phyloP scores from a whole-genome alignment of 2,113 vertebrate species.

The Albula goreensis region DNA sequence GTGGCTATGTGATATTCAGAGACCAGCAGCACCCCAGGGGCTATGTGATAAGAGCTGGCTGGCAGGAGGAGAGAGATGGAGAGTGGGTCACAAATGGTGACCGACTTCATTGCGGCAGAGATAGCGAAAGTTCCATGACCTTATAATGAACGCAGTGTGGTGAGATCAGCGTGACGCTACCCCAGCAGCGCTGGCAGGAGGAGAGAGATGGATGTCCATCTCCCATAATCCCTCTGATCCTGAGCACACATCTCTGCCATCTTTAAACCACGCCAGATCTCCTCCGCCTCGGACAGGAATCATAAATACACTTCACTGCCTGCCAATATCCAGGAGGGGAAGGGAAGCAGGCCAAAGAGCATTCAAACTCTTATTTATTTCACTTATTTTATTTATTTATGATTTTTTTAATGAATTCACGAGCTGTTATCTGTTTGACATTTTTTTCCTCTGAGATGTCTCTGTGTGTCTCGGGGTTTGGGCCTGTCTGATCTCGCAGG shows the following conservation, averaged over 20 bases:
- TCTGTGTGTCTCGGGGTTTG: constrained; percentile 45
- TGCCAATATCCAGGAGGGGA: constrained; percentile 25
- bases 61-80: too few species aligned
- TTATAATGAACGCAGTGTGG: background rate
- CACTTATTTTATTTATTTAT: background rate
- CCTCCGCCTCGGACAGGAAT: constrained; percentile 17
- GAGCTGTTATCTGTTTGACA: constrained; percentile 5
- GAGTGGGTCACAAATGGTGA: too few species aligned
- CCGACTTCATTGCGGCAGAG: too few species aligned
- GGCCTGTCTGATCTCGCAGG: constrained; percentile 50
- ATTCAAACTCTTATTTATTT: background rate
- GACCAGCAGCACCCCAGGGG: too few species aligned
- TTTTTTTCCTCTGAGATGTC: constrained; percentile 16
- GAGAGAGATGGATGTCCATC: too few species aligned
- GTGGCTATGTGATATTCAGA: too few species aligned
- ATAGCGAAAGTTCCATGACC: background rate
- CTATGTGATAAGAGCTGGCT: too few species aligned
- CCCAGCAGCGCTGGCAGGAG: too few species aligned
- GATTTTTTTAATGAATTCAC: background rate
- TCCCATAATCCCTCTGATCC: constrained; percentile 40
- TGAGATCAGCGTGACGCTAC: background rate
- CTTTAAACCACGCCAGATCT: constrained; percentile 34
- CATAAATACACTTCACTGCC: constrained; percentile 51
- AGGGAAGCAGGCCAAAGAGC: background rate
- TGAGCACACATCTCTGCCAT: constrained; percentile 23